Evolutionary conservation across 2,113 vertebrate genomes (phyloP), one percentile per base, ranked within the genome.

Genomic region (Laticauda colubrina): DNA sequence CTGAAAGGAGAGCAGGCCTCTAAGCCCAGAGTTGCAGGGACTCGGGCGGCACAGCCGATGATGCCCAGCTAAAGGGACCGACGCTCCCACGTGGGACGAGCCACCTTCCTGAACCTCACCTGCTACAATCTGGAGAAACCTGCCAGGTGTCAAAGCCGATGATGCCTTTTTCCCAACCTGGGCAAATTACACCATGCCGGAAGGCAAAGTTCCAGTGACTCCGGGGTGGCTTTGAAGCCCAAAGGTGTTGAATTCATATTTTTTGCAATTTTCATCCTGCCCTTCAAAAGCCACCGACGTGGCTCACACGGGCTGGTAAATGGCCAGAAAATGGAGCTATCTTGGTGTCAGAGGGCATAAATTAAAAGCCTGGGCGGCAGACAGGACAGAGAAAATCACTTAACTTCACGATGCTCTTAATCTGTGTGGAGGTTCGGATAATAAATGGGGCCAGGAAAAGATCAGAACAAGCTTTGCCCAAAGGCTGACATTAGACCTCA

Each of bases 11-110:
- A 29, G 59, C 59, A 11, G 2, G 24, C 24, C 8, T 61, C 20
- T 9, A 61, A 61, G 24, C 61, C 26, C 26, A 29, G 61, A 29
- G 26, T 64, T 64, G 61, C 11, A 1, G 10, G 61, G 26, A 64
- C 10, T 64, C 26, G 12, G 10, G 61, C 3, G 61, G 61, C 61
- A 8, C 59, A 29, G 26, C 59, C 0, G 24, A 26, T 26, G 59
- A 61, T 3, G 24, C 24, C 18, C 23, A 61, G 24, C 9, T 61
- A 61, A 61, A 61, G 1, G 59, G 24, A 61, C 8, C 1, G 24
- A 29, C 0, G 3, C 24, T 3, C 26, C 57, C 21, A 29, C 1
- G 10, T 64, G 24, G 3, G 9, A 8, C 24, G 2, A 10, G 29
- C 0, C 11, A n/a, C 64, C 64, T 69, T 69, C 64, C 64, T 14